These are phyloP conservation scores for Adineta ricciae DNA, from an alignment of 2,888 invertebrate genomes.

Conservation along the genomic window DNA sequence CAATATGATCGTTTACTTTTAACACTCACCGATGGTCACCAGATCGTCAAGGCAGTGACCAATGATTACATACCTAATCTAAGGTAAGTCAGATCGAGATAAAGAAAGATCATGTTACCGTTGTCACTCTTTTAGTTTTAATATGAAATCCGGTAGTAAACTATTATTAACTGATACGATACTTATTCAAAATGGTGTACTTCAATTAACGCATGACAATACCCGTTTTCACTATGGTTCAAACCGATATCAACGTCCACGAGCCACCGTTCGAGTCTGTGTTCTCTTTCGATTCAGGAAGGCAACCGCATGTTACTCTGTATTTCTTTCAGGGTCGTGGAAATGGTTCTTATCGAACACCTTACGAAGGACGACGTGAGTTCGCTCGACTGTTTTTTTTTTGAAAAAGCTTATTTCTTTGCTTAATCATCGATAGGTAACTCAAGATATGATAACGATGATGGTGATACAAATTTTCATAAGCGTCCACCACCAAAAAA, in stretches of 20 bases:
- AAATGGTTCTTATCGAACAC: not conserved
- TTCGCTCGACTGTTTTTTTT: not conserved
- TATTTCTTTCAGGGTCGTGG: not conserved
- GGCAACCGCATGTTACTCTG: not conserved
- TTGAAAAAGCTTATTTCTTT: not conserved
- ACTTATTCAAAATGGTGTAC: not conserved
- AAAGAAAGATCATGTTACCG: not conserved
- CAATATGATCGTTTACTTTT: not conserved
- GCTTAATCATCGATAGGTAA: not conserved
- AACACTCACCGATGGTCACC: not conserved
- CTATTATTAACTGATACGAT: not conserved
- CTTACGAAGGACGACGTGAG: not conserved
- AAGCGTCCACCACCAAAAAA: conserved; percentile 3
- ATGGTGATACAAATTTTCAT: not conserved
- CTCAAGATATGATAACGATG: not conserved
- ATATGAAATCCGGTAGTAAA: not conserved
- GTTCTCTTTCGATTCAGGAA: not conserved
- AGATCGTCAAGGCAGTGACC: not conserved
- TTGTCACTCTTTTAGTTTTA: not conserved
- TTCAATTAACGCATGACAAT: not conserved
- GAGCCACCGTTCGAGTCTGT: not conserved
- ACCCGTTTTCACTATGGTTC: not conserved
- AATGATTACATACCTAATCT: not conserved
- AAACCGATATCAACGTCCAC: not conserved
- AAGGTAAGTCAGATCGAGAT: not conserved